Evolutionary conservation across 2,888 invertebrate species (phyloP).

Genomic region (Steromphala cineraria): DNA sequence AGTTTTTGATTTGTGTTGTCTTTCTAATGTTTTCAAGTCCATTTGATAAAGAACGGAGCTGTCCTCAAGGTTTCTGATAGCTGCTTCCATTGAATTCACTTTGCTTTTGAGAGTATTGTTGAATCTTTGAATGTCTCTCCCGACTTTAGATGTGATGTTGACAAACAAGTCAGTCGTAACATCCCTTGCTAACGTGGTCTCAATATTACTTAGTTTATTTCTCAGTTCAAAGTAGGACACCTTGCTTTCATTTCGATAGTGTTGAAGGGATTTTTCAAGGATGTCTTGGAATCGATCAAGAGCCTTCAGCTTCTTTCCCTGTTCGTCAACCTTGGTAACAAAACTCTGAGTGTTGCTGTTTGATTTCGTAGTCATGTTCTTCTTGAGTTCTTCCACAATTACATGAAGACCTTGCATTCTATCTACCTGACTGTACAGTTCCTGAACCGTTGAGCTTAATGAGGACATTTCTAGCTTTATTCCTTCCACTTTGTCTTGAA

Average conservation of each 20-base stretch:
- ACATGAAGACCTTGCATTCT: conserved; percentile 24
- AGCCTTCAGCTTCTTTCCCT: conserved; percentile 27
- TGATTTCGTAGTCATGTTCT: conserved; percentile 27
- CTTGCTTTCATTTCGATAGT: conserved; percentile 51
- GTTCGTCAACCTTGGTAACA: conserved; percentile 3
- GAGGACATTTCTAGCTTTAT: conserved; percentile 33
- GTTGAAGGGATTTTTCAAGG: conserved; percentile 45
- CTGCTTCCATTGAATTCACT: not conserved
- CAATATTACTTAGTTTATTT: conserved; percentile 23
- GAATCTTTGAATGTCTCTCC: conserved; percentile 6
- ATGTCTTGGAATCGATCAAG: conserved; percentile 38
- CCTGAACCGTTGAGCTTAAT: conserved; percentile 30
- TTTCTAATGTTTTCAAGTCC: conserved; percentile 29
- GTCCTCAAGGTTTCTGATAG: conserved; percentile 15
- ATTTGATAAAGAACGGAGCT: conserved; percentile 27
- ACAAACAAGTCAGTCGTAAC: conserved; percentile 27
- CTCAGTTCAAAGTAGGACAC: conserved; percentile 30
- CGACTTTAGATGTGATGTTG: conserved; percentile 33
- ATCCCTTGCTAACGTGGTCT: conserved; percentile 15
- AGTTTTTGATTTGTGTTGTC: conserved; percentile 31
- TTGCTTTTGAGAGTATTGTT: conserved; percentile 26
- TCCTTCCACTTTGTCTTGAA: conserved; percentile 26
- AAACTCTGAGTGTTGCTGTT: not conserved
- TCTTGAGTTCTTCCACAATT: conserved; percentile 36
- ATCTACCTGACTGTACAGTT: conserved; percentile 24